Percentiles rank a stretch among this genome's conserved stretches.
Conservation (phyloP, 37 sponge, comb jelly and placozoan genomes). For the Eunapius fragilis region DNA sequence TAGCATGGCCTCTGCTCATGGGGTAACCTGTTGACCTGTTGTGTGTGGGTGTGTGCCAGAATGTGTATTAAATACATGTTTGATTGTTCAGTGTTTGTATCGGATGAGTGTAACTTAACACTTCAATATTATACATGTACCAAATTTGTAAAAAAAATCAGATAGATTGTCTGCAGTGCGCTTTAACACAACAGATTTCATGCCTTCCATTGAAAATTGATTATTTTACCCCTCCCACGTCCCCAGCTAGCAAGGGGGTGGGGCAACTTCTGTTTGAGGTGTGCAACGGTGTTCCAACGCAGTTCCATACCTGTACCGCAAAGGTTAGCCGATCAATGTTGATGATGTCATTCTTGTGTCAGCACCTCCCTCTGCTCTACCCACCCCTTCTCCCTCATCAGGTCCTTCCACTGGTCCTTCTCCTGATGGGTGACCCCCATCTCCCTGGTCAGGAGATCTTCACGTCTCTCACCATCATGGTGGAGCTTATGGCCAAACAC, state of each 20-base stretch:
- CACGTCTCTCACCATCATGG: conserved; percentile 32
- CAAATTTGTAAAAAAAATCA: too few relatives aligned
- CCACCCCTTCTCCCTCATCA: conserved; percentile 6
- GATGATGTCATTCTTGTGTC: too few relatives aligned
- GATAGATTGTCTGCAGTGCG: too few relatives aligned
- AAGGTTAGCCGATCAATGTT: background rate
- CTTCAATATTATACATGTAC: too few relatives aligned
- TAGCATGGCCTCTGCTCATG: background rate
- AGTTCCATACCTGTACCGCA: conserved; percentile 83
- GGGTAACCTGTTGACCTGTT: background rate
- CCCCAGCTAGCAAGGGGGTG: conserved; percentile 77
- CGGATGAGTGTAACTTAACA: too few relatives aligned
- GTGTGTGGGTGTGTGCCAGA: background rate
- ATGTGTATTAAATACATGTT: background rate
- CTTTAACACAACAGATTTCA: too few relatives aligned
- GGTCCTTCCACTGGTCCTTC: conserved; percentile 51
- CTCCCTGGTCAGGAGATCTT: conserved; percentile 36
- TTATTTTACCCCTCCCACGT: background rate
- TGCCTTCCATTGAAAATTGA: too few relatives aligned
- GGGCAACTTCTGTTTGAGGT: conserved; percentile 87
- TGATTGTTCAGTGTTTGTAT: too few relatives aligned
- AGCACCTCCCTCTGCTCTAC: background rate
- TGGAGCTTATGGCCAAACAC: conserved; percentile 76
- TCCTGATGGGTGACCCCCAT: conserved; percentile 18
- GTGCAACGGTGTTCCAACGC: conserved; percentile 75